These are phyloP conservation scores for Alectura lathami DNA, from an alignment of 2,113 vertebrate genomes.

Conservation along the genomic window DNA sequence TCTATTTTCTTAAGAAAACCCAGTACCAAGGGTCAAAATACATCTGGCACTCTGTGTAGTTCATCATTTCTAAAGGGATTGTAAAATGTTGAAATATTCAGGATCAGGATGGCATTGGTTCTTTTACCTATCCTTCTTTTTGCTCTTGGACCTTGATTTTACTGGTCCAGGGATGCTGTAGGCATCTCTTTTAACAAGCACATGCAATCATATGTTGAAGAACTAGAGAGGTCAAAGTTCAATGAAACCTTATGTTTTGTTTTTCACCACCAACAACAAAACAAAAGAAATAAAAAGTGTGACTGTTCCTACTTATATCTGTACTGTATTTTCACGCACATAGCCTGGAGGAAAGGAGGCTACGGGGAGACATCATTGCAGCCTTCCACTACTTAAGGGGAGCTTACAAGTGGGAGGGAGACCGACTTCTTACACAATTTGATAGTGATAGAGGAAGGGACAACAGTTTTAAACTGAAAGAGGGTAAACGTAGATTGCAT, in stretches of 20 bases:
- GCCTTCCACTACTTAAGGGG: too few species aligned
- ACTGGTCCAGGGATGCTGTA: not conserved
- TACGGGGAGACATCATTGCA: too few species aligned
- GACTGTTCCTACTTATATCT: not conserved
- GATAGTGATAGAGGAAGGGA: too few species aligned
- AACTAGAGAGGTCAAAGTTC: not conserved
- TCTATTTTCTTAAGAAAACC: rapidly evolving
- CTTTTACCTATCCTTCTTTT: not conserved
- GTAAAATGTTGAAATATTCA: not conserved
- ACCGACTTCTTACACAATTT: too few species aligned
- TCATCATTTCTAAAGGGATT: not conserved
- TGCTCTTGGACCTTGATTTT: not conserved
- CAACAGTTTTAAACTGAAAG: too few species aligned
- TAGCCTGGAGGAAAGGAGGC: too few species aligned
- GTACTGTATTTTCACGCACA: too few species aligned
- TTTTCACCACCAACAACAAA: not conserved
- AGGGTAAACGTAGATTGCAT: too few species aligned
- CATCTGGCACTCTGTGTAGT: not conserved
- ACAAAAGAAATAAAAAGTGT: not conserved
- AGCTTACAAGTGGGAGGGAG: too few species aligned
- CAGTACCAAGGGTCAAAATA: not conserved
- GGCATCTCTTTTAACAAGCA: not conserved
- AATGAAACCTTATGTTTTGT: not conserved
- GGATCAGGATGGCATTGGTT: not conserved
- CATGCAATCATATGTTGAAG: not conserved